A percentile compares a stretch with the other conserved stretches of the same genome.
Evolutionary conservation across 92 coral and sea anemone genomes (phyloP).

Genomic region (Heteractis magnifica): DNA sequence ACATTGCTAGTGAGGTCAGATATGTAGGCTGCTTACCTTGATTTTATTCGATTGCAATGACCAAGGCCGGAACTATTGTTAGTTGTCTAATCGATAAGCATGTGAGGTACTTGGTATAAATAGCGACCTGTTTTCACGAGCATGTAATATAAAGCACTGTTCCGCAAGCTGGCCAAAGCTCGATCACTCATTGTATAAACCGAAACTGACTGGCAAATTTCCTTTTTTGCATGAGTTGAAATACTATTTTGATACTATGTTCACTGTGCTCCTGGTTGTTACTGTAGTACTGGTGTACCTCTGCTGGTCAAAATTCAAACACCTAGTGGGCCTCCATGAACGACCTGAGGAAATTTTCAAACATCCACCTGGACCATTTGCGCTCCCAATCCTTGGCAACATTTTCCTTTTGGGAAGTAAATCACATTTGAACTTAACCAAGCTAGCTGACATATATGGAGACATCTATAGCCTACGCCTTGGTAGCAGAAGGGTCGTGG

Average conservation of each 20-base stretch:
- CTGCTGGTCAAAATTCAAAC: not conserved
- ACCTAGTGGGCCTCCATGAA: not conserved
- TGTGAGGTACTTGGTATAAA: not conserved
- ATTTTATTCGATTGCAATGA: not conserved
- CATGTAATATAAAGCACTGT: not conserved
- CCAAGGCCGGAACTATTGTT: not conserved
- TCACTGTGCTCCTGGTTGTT: not conserved
- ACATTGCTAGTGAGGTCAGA: not conserved
- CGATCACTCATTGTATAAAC: too few species aligned
- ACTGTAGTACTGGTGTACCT: not conserved
- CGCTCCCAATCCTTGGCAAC: constrained; percentile 75
- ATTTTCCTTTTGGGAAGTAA: constrained; percentile 71
- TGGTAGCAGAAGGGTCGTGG: constrained; percentile 73
- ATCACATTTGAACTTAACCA: constrained; percentile 66
- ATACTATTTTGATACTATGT: too few species aligned
- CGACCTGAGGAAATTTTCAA: constrained; percentile 16
- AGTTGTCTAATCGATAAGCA: not conserved
- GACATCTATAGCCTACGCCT: constrained; percentile 66
- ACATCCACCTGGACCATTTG: constrained; percentile 69
- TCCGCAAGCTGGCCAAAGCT: too few species aligned
- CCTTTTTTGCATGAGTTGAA: too few species aligned
- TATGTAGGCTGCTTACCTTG: constrained; percentile 2
- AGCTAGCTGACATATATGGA: constrained; percentile 76
- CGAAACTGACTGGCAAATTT: too few species aligned
- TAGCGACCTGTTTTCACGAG: not conserved